A percentile compares a stretch with the other conserved stretches of the same genome.
Conservation (phyloP, 2,113 vertebrate genomes). For the Coturnix japonica region DNA sequence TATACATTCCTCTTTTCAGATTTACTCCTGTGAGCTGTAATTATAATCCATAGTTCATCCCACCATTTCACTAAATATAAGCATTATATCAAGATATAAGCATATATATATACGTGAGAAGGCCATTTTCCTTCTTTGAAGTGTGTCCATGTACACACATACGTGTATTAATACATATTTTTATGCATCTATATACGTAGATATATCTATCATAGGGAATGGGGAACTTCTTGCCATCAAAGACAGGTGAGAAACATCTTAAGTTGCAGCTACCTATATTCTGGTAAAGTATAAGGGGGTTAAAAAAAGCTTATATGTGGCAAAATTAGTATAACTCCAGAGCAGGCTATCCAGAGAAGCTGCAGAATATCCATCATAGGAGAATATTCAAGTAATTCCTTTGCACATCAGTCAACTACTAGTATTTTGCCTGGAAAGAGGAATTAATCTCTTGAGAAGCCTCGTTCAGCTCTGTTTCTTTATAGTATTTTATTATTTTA, state of each 20-base stretch:
- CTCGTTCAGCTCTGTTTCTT: background rate
- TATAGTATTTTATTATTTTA: background rate
- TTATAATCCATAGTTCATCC: background rate
- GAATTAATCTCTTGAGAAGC: background rate
- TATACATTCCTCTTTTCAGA: background rate
- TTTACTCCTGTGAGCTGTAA: background rate
- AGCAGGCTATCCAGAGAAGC: background rate
- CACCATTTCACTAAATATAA: background rate
- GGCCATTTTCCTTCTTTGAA: slow-evolving; percentile 24
- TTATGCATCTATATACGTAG: background rate
- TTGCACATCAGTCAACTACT: background rate
- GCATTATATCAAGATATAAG: background rate
- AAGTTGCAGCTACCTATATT: background rate
- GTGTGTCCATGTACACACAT: background rate
- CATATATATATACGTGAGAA: background rate
- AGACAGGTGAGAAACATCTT: background rate
- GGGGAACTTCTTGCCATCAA: background rate
- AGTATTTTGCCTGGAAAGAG: background rate
- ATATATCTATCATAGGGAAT: background rate
- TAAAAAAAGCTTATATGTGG: background rate
- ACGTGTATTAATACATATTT: background rate
- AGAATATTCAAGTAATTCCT: background rate
- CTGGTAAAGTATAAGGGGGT: background rate
- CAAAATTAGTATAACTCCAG: background rate
- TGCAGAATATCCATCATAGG: background rate